Percentiles rank a stretch among this genome's conserved stretches.
Conservation (phyloP, 1,140 invertebrate genomes). For the Archegozetes longisetosus region DNA sequence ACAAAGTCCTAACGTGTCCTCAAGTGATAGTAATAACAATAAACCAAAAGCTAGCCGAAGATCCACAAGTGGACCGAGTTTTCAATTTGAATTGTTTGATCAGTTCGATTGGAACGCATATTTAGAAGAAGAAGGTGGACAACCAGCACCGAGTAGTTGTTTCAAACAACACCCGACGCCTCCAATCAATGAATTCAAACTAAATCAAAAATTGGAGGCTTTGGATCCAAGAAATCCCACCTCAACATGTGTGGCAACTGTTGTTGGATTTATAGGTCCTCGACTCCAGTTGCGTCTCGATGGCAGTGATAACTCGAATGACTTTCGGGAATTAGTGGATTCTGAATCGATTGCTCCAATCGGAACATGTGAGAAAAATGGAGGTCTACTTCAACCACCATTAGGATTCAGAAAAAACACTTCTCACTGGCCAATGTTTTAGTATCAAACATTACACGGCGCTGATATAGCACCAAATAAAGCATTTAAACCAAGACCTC, state of each 20-base stretch:
- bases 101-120: constrained; percentile 81
- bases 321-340: constrained; percentile 92
- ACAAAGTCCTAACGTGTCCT: neutral
- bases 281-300: constrained; percentile 72
- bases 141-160: constrained; percentile 63
- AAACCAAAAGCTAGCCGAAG: neutral
- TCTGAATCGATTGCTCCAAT: constrained; percentile 85
- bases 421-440: constrained; percentile 87
- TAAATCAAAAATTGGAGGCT: constrained; percentile 88
- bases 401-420: constrained; percentile 87
- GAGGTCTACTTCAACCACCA: constrained; percentile 77
- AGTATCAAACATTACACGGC: constrained; percentile 76
- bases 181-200: constrained; percentile 80
- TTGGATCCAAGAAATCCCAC: constrained; percentile 84
- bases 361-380: constrained; percentile 79
- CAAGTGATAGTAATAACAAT: neutral
- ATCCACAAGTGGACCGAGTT: neutral
- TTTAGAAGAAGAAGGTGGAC: constrained; percentile 55
- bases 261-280: constrained; percentile 75
- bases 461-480: constrained; percentile 74
- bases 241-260: constrained; percentile 88
- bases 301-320: constrained; percentile 93
- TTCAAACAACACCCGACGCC: constrained; percentile 72
- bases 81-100: neutral
- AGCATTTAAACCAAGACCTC: constrained; percentile 71